These are phyloP conservation scores for Drosophila anceps DNA, from an alignment of 2,888 invertebrate genomes.

Conservation along the genomic window DNA sequence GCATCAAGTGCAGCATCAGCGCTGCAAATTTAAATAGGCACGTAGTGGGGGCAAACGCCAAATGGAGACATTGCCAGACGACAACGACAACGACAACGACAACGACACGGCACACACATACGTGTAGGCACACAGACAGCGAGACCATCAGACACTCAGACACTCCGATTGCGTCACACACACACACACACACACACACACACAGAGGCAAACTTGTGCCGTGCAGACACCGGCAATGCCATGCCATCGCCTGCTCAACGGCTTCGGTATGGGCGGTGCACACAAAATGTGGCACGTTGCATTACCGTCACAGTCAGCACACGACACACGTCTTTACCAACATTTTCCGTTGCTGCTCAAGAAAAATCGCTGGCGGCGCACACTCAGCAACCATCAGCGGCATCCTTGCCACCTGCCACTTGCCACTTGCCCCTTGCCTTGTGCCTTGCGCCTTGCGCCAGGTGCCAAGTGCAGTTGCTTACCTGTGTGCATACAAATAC, in stretches of 20 bases:
- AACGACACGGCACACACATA: background rate
- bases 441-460: conserved; percentile 1
- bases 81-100: conserved; percentile 17
- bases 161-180: conserved; percentile 1
- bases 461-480: conserved; percentile 15
- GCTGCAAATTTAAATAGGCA: conserved; percentile 24
- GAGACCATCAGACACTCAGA: conserved; percentile 3
- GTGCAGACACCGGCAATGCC: background rate
- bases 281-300: conserved; percentile 40
- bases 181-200: no score
- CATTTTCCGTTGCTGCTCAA: conserved; percentile 32
- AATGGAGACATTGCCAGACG: conserved; percentile 45
- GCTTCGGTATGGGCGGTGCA: background rate
- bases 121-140: background rate
- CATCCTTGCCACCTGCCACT: background rate
- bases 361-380: conserved; percentile 43
- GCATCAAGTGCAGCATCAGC: conserved; percentile 32
- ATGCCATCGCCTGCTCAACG: background rate
- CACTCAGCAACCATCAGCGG: conserved; percentile 28
- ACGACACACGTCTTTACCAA: conserved; percentile 35
- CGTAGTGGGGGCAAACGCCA: conserved; percentile 31
- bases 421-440: conserved; percentile 6
- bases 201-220: conserved; percentile 6
- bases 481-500: background rate
- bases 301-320: conserved; percentile 44